Evolutionary conservation across 2,888 invertebrate genomes (phyloP), one percentile per base, ranked within the genome.

Genomic region (Drosophila suboccidentalis): DNA sequence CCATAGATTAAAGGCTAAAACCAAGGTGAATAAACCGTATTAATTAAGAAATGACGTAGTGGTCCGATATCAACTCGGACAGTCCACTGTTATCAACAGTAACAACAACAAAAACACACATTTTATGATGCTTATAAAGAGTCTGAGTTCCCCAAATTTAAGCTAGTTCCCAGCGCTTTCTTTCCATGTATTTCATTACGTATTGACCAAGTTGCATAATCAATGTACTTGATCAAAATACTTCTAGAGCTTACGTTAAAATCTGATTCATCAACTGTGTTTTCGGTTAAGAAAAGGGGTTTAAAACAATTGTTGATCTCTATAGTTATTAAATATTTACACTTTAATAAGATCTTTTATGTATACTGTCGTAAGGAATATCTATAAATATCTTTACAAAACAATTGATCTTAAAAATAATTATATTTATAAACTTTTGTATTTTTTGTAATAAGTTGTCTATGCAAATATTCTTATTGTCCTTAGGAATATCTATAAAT

Each of bases 1-100:
- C 19, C 19, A 19, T 8, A 77, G 75, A 77, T 71, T 77, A 77
- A 47, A 22, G 4, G 41, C 50, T 22, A 44, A 51, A 55, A 38
- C 60, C 38, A 32, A 68, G 34, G 36, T 53, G 65, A 65, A 71
- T 75, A 58, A 61, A 47, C 54, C 34, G 34, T 47, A 59, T 57
- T 55, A 55, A 53, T 77, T 62, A 55, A 57, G 72, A 59, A 55
- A 72, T 75, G 78, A 77, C 78, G 75, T 67, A 39, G 55, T 32
- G 32, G 49, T 19, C 13, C n/a, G 60, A 49, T 54, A 64, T 57
- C 51, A 36, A 38, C 13, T 44, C 22, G 22, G 44, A 26, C 57
- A 17, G 44, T 44, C 41, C 54, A 29, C 10, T 34, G 22, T 44
- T 57, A 57, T 58, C 39, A 57, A 34, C 22, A 34, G 41, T 44